These are phyloP conservation scores for Kobus ellipsiprymnus DNA, from an alignment of 2,113 vertebrate species.

Conservation along the genomic window DNA sequence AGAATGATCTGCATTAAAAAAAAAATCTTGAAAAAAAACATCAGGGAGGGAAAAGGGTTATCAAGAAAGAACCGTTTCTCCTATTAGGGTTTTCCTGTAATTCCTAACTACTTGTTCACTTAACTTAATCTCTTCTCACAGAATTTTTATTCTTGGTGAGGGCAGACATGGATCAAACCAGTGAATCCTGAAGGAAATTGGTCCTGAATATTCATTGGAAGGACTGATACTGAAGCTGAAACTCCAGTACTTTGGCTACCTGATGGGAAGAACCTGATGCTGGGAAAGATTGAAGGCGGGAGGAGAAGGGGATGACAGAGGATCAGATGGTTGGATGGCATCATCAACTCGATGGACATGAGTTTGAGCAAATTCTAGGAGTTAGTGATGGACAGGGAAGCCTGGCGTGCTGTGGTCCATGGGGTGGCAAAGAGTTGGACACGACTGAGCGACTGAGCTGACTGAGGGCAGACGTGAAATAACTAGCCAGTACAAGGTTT, in stretches of 20 bases:
- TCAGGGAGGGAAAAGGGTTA: neutral
- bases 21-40: neutral
- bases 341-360: neutral
- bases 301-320: neutral
- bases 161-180: neutral
- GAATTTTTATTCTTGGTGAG: neutral
- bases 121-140: neutral
- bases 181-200: neutral
- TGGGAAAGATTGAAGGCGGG: neutral
- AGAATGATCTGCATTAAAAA: neutral
- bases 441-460: neutral
- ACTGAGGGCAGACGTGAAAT: neutral
- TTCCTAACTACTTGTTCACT: neutral
- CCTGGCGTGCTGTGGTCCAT: neutral
- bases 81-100: neutral
- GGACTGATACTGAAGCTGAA: neutral
- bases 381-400: neutral
- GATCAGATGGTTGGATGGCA: neutral
- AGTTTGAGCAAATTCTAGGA: neutral
- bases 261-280: neutral
- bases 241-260: neutral
- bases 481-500: neutral
- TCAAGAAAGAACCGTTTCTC: neutral
- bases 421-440: neutral
- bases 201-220: neutral